Evolutionary conservation across 2,888 invertebrate species (phyloP), one percentile per base, ranked within the genome.

Genomic region (Microctonus aethiopoides): DNA sequence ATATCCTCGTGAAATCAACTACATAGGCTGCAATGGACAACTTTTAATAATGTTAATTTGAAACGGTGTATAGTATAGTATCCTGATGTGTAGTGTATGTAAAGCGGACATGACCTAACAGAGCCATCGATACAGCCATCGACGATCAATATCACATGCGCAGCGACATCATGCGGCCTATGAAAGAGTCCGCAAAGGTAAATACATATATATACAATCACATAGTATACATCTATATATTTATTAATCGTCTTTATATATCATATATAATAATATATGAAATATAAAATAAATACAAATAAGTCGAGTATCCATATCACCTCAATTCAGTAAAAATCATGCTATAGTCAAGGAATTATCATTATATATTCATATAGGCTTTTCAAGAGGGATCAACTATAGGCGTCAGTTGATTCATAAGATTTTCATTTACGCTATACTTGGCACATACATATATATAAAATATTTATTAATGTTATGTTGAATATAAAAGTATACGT

Each of bases 81-180:
- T 46, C 16, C 20, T 16, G n/a, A n/a, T n/a, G 4, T 46, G 16
- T 46, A 9, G 46, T 16, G 46, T 46, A 20, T 46, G 16, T 46
- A 46, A 46, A 69, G 69, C 57, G 51, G 64, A 69, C 68, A 64
- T 69, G 68, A 69, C 68, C 68, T 64, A 56, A 63, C 59, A 59
- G 34, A 52, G 51, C 52, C 67, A 46, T 46, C 46, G 70, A n/a
- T 68, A 32, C 60, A 68, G 67, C 52, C 70, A 72, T 69, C 70
- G 54, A 54, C 59, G 73, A 75, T 71, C 67, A 69, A 57, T 72
- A 75, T 73, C 75, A 62, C 61, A 54, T 66, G 61, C 68, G 69
- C n/a, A n/a, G 68, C 69, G 22, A 67, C 72, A 73, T 73, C 74
- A 75, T 67, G 75, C 71, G 41, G 72, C 61, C 65, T 20, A 34